These are phyloP conservation scores for Zalophus californianus DNA, from an alignment of 2,797 vertebrate species.

Conservation along the genomic window DNA sequence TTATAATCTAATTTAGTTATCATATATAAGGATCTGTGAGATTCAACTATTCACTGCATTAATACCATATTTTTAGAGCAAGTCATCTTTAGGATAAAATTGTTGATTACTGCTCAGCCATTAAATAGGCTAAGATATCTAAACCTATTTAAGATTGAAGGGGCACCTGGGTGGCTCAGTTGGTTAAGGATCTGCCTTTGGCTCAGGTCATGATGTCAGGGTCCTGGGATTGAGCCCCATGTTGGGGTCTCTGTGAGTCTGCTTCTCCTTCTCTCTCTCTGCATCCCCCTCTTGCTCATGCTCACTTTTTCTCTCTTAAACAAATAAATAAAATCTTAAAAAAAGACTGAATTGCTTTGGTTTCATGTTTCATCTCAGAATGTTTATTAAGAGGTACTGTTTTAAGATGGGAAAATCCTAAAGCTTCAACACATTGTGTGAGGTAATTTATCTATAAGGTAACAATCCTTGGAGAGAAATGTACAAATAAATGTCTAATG, in stretches of 20 bases:
- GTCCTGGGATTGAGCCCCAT: not conserved
- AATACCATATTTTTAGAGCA: not conserved
- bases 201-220: not conserved
- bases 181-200: not conserved
- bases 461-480: slow-evolving; percentile 58
- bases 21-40: not conserved
- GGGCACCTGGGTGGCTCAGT: not conserved
- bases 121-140: slow-evolving; percentile 46
- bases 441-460: slow-evolving; percentile 70
- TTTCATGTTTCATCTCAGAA: slow-evolving; percentile 48
- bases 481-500: slow-evolving; percentile 61
- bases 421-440: slow-evolving; percentile 49
- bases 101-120: not conserved
- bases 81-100: slow-evolving; percentile 28
- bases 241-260: not conserved
- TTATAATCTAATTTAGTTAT: not conserved
- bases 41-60: not conserved
- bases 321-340: not conserved
- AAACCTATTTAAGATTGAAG: slow-evolving; percentile 34
- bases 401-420: slow-evolving; percentile 48
- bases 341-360: slow-evolving; percentile 26
- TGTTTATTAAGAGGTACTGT: slow-evolving; percentile 62
- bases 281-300: not conserved
- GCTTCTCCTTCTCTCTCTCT: not conserved
- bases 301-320: not conserved